Evolutionary conservation across 1,140 invertebrate genomes (phyloP).

Genomic region (Leptinotarsa undecemlineata): DNA sequence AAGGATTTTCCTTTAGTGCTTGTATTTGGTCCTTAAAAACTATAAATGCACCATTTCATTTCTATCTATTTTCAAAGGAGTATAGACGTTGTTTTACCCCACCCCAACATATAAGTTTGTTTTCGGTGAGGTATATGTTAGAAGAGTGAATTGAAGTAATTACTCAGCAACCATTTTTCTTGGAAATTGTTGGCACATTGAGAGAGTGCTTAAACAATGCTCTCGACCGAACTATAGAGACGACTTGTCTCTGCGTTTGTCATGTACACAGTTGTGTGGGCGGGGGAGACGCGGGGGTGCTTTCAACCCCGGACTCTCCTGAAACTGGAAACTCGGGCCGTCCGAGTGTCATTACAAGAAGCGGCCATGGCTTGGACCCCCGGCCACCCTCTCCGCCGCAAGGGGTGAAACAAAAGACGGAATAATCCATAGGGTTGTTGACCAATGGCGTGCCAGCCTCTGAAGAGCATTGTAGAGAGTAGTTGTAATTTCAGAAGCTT

Average conservation of each 20-base stretch:
- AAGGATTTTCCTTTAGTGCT: no score
- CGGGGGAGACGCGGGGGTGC: constrained; percentile 21
- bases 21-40: no score
- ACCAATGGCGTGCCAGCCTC: constrained; percentile 50
- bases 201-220: constrained; percentile 36
- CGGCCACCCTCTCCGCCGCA: constrained; percentile 31
- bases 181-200: constrained; percentile 1
- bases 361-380: constrained; percentile 46
- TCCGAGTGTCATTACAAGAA: constrained; percentile 56
- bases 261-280: constrained; percentile 38
- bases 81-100: no score
- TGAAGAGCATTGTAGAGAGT: constrained; percentile 33
- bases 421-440: constrained; percentile 55
- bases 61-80: no score
- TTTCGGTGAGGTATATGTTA: background rate
- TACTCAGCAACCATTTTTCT: background rate
- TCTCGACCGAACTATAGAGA: constrained; percentile 17
- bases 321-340: constrained; percentile 45
- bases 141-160: constrained; percentile 2
- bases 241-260: constrained; percentile 38
- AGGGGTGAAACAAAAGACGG: constrained; percentile 55
- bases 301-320: constrained; percentile 31
- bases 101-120: background rate
- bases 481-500: constrained; percentile 30
- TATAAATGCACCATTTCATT: no score